Evolutionary conservation across 2,797 vertebrate genomes (phyloP).

Genomic region (Epinephelus coioides): DNA sequence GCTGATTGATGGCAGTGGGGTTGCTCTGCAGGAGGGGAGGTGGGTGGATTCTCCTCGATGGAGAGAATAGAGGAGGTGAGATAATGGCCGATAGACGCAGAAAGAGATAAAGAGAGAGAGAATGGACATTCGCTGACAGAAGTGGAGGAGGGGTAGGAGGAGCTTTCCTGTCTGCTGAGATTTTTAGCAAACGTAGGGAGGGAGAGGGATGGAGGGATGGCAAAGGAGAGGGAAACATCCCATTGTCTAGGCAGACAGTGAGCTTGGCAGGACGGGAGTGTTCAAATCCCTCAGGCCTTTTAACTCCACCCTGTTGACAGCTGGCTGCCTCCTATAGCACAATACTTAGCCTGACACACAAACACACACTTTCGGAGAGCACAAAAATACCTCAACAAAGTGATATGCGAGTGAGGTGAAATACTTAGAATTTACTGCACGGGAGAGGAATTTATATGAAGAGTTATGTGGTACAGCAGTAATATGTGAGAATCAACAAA

Average conservation of each 20-base stretch:
- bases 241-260: conserved; percentile 82
- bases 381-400: conserved; percentile 49
- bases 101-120: conserved; percentile 72
- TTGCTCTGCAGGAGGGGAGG: conserved; percentile 71
- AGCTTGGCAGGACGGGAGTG: conserved; percentile 79
- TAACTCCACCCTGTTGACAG: conserved; percentile 83
- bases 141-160: conserved; percentile 69
- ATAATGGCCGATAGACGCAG: conserved; percentile 73
- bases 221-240: conserved; percentile 65
- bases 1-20: conserved; percentile 84
- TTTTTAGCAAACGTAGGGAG: conserved; percentile 57
- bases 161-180: conserved; percentile 71
- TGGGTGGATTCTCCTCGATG: conserved; percentile 75
- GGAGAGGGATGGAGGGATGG: conserved; percentile 57
- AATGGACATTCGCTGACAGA: conserved; percentile 75
- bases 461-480: not conserved
- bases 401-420: conserved; percentile 46
- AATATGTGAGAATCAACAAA: not conserved
- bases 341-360: conserved; percentile 68
- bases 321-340: conserved; percentile 76
- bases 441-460: conserved; percentile 23
- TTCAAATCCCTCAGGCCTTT: conserved; percentile 79
- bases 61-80: conserved; percentile 77
- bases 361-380: conserved; percentile 53
- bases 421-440: conserved; percentile 35